Conservation (phyloP, 2,888 invertebrate species). For the Trachelus iudaicus region DNA sequence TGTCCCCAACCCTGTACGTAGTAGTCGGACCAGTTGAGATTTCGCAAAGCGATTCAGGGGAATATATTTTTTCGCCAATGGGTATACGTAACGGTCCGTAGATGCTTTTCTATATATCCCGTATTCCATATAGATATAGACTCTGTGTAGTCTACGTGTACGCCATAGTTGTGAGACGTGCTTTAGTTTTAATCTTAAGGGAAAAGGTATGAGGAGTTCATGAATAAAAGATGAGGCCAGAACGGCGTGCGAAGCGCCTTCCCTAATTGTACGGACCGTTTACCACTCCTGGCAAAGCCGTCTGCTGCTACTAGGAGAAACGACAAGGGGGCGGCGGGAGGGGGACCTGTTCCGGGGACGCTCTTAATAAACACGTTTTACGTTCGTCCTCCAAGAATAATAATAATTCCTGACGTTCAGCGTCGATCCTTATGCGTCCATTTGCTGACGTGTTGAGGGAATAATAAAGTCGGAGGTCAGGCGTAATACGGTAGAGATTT, state of each 20-base stretch:
- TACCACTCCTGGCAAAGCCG: slow-evolving; percentile 44
- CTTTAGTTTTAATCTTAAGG: slow-evolving; percentile 59
- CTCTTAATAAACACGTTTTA: slow-evolving; percentile 44
- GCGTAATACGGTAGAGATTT: neutral
- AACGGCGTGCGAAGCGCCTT: slow-evolving; percentile 59
- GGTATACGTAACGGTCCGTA: neutral
- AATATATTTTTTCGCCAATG: neutral
- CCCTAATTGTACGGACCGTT: slow-evolving; percentile 63
- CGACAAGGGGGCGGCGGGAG: slow-evolving; percentile 24
- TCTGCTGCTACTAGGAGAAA: slow-evolving; percentile 22
- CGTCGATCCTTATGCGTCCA: neutral
- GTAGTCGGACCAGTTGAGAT: neutral
- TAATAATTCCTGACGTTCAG: neutral
- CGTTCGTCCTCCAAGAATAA: slow-evolving; percentile 36
- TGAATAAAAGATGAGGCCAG: slow-evolving; percentile 62
- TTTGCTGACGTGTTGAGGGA: neutral
- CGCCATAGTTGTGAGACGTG: slow-evolving; percentile 27
- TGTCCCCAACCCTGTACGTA: neutral
- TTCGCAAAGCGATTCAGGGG: neutral
- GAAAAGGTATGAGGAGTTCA: slow-evolving; percentile 32
- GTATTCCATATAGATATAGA: neutral
- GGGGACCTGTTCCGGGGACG: slow-evolving; percentile 22
- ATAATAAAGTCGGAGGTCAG: neutral
- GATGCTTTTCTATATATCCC: neutral
- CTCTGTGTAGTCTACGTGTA: neutral